Evolutionary conservation across 2,888 invertebrate species (phyloP), one percentile per base, ranked within the genome.

Genomic region (Cordilura impudica): DNA sequence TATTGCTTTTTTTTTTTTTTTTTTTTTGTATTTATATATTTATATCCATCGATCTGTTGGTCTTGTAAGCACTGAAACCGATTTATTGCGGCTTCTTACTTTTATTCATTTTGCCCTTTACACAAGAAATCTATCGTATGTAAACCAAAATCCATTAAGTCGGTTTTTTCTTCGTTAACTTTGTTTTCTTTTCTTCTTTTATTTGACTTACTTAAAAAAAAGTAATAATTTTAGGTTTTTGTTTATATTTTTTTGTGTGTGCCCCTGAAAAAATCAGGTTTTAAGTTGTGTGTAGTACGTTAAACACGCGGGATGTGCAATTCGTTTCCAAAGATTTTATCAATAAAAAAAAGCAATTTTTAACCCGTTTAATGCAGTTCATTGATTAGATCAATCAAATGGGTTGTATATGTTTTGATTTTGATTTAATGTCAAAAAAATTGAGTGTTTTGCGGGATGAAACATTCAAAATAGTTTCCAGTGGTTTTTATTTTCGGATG

Each of bases 211-310:
- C n/a, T n/a, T n/a, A n/a, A 54, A 47, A 45, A 14, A 29, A 31
- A 21, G 18, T 47, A 29, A 31, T 10, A 56, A 18, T 10, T 21
- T 35, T 1, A 16, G 4, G 39, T 39, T 39, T 39, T n/a, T 39
- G n/a, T 39, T 39, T 39, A 39, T 2, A 4, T 66, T 35, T 14
- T 8, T 72, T 54, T 18, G 39, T 56, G 39, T 56, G 7, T 88
- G 87, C 84, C 87, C 87, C 83, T 87, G 88, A 87, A 87, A 85
- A 84, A 83, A 83, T 86, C 87, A 83, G 87, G 88, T 87, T 87
- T 86, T 84, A n/a, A n/a, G n/a, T 70, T 54, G 67, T 61, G n/a
- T n/a, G 51, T 26, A 5, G 19, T 31, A 19, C 19, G 31, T n/a
- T n/a, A n/a, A n/a, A n/a, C 19, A 45, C n/a, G 45, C 39, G 31